phyloP scores from a whole-genome alignment of 2,888 invertebrate species.

The Byasa hedistus region DNA sequence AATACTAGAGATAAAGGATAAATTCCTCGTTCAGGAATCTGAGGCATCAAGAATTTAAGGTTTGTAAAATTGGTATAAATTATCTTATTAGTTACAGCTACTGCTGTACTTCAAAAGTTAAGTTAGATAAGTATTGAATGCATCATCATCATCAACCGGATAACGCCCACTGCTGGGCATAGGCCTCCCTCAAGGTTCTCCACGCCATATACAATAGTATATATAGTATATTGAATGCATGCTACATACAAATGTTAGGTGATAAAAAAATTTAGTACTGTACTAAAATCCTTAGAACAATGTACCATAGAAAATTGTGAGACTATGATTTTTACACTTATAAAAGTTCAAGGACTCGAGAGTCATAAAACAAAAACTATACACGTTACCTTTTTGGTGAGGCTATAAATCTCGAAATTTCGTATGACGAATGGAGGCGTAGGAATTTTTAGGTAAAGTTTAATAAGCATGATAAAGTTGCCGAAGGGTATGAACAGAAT shows the following conservation, averaged over 20 bases:
- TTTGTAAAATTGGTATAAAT: too few relatives aligned
- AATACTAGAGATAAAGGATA: neutral
- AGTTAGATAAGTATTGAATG: too few relatives aligned
- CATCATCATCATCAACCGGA: too few relatives aligned
- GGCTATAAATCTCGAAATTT: slow-evolving; percentile 49
- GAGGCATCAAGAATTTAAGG: too few relatives aligned
- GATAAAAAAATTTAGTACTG: neutral
- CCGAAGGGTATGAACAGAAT: slow-evolving; percentile 34
- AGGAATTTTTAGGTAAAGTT: slow-evolving; percentile 42
- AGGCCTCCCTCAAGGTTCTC: too few relatives aligned
- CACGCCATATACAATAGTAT: too few relatives aligned
- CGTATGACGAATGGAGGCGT: slow-evolving; percentile 50
- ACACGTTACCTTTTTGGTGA: slow-evolving; percentile 42
- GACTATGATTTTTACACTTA: slow-evolving; percentile 7
- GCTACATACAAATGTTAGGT: neutral
- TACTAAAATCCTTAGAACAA: neutral
- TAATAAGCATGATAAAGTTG: slow-evolving; percentile 38
- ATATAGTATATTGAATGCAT: too few relatives aligned
- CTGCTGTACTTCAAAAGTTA: too few relatives aligned
- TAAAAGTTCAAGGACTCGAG: slow-evolving; percentile 30
- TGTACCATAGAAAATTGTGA: neutral
- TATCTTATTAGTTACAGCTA: too few relatives aligned
- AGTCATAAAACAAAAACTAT: slow-evolving; percentile 46
- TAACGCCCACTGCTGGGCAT: too few relatives aligned
- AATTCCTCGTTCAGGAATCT: neutral